Evolutionary conservation across 2,797 vertebrate species (phyloP).

Genomic region (Cynopterus sphinx): DNA sequence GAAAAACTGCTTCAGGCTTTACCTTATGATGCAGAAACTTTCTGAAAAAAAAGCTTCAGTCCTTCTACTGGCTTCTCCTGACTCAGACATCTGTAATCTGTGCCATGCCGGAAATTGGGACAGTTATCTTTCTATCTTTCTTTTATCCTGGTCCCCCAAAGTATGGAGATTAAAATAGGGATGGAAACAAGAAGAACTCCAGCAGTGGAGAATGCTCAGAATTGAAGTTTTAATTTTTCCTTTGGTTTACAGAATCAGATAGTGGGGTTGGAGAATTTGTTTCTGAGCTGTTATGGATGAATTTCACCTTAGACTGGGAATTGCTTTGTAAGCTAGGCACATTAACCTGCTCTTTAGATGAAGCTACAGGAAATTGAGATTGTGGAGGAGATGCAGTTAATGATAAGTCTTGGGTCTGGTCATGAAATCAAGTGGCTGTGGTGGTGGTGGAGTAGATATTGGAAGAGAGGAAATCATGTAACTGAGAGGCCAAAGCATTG

Average conservation of each 20-base stretch:
- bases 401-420: not conserved
- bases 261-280: not conserved
- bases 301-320: not conserved
- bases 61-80: not conserved
- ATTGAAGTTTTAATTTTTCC: constrained; percentile 16
- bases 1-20: not conserved
- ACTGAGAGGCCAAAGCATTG: not conserved
- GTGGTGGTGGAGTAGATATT: not conserved
- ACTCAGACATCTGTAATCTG: not conserved
- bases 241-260: not conserved
- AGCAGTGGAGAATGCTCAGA: not conserved
- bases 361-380: not conserved
- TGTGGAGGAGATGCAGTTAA: not conserved
- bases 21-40: not conserved
- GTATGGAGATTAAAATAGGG: not conserved
- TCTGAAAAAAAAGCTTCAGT: not conserved
- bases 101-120: not conserved
- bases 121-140: not conserved
- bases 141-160: not conserved
- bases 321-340: not conserved
- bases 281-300: not conserved
- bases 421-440: constrained; percentile 1
- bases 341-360: not conserved
- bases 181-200: not conserved
- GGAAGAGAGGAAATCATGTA: not conserved